Percentiles rank a stretch among this genome's conserved stretches.
Evolutionary conservation across 2,888 invertebrate species (phyloP).

Genomic region (Diarsia brunnea): DNA sequence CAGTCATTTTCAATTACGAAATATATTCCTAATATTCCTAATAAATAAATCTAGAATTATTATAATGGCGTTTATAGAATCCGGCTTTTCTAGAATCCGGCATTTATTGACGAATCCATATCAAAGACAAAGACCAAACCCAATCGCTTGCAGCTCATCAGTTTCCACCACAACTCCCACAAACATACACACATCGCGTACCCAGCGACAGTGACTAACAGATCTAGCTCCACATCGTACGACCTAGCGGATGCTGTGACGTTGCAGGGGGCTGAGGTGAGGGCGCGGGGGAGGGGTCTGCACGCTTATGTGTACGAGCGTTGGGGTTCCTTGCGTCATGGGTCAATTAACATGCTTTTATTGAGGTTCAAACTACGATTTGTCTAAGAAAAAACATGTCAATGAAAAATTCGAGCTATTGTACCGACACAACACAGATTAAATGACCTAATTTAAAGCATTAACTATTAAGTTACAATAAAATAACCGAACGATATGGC

Average conservation of each 20-base stretch:
- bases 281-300: neutral
- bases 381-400: too few species aligned
- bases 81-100: too few species aligned
- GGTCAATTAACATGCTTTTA: neutral
- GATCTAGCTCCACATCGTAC: conserved; percentile 45
- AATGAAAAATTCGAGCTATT: too few species aligned
- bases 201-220: conserved; percentile 21
- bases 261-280: conserved; percentile 11
- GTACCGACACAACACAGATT: too few species aligned
- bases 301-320: conserved; percentile 24
- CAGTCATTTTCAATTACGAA: too few species aligned
- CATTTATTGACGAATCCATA: too few species aligned
- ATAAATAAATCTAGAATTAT: too few species aligned
- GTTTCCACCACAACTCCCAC: neutral
- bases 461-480: too few species aligned
- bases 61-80: too few species aligned
- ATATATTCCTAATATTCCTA: too few species aligned
- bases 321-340: conserved; percentile 45
- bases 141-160: neutral
- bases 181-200: neutral
- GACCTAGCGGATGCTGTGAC: conserved; percentile 64
- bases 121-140: neutral
- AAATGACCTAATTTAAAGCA: too few species aligned
- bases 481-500: too few species aligned
- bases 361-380: neutral